Evolutionary conservation across 2,888 invertebrate species (phyloP).

Genomic region (Lottia gigantea): DNA sequence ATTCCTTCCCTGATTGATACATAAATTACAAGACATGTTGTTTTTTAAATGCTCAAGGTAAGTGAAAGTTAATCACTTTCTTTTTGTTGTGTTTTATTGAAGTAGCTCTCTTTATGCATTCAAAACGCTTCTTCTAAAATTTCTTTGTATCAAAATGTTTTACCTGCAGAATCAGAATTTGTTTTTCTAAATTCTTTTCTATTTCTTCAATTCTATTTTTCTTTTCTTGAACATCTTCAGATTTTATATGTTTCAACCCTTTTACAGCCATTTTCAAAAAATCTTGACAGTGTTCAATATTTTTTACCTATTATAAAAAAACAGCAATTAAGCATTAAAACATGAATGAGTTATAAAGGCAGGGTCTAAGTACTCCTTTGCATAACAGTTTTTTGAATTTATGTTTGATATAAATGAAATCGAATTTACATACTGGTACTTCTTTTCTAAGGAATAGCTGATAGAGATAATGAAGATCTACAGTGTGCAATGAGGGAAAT

Average conservation of each 20-base stretch:
- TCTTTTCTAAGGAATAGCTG: no score
- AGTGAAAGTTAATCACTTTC: no score
- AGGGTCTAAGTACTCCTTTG: not conserved
- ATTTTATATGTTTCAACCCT: conserved; percentile 48
- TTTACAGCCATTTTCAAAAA: conserved; percentile 46
- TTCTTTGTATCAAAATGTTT: not conserved
- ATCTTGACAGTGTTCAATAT: conserved; percentile 51
- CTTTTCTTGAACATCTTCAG: conserved; percentile 42
- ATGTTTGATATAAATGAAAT: no score
- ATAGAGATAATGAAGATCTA: no score
- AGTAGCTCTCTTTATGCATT: no score
- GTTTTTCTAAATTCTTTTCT: conserved; percentile 48
- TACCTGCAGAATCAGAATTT: conserved; percentile 57
- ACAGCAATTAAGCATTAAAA: conserved; percentile 10
- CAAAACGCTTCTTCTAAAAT: not conserved
- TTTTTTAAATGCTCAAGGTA: no score
- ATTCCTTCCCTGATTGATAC: no score
- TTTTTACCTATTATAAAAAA: conserved; percentile 40
- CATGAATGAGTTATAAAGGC: not conserved
- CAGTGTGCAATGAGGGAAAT: no score
- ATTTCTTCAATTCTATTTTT: conserved; percentile 42
- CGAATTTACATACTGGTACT: not conserved
- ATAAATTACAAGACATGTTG: no score
- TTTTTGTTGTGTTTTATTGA: no score
- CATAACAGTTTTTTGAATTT: no score